Conservation (phyloP, 2,888 invertebrate species). For the Fabriciana adippe region DNA sequence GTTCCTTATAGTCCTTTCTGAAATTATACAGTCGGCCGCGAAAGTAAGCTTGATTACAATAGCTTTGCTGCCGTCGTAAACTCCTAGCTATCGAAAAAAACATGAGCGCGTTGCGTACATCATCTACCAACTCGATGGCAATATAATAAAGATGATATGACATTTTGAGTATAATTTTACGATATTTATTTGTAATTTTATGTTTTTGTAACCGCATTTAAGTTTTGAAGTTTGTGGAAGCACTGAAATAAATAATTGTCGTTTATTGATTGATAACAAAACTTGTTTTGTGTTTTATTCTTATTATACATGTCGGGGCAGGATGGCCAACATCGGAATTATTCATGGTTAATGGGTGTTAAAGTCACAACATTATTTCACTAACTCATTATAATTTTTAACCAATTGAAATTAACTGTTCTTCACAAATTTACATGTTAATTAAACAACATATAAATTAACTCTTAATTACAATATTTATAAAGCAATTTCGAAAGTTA, state of each 20-base stretch:
- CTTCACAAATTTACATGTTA: too few relatives aligned
- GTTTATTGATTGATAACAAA: background rate
- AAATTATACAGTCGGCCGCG: conserved; percentile 62
- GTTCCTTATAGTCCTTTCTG: conserved; percentile 53
- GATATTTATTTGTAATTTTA: conserved; percentile 7
- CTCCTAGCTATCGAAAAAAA: conserved; percentile 36
- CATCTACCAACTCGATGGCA: conserved; percentile 8
- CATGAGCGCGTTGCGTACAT: conserved; percentile 13
- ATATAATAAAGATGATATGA: conserved; percentile 22
- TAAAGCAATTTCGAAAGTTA: too few relatives aligned
- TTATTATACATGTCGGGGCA: too few relatives aligned
- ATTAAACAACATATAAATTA: too few relatives aligned
- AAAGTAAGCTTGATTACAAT: conserved; percentile 59
- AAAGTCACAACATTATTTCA: too few relatives aligned
- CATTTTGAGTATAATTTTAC: conserved; percentile 20
- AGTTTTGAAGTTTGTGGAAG: background rate
- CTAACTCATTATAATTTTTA: too few relatives aligned
- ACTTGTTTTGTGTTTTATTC: background rate
- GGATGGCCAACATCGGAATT: too few relatives aligned
- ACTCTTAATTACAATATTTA: too few relatives aligned
- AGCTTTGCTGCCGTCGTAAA: conserved; percentile 44
- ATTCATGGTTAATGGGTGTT: too few relatives aligned
- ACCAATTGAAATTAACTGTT: too few relatives aligned
- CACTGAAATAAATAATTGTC: background rate
- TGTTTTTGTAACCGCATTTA: background rate